Percentiles rank a stretch among this genome's conserved stretches.
phyloP scores from a whole-genome alignment of 2,797 vertebrate genomes.

The Oryzias dopingdopingensis region DNA sequence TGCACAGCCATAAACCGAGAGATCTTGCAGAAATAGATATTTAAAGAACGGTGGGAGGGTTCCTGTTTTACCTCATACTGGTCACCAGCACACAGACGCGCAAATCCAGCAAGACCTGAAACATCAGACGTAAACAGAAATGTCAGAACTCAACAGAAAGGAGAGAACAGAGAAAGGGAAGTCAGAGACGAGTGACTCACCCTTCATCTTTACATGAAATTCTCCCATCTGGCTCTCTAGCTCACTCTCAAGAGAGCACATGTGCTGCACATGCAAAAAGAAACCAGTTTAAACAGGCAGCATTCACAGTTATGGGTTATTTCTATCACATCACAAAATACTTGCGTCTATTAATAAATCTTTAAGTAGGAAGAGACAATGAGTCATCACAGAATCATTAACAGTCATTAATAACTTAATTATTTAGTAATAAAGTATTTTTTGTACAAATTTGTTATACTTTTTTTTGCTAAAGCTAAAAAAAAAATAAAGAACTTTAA shows the following conservation, averaged over 20 bases:
- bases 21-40: neutral
- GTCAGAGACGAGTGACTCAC: slow-evolving; percentile 70
- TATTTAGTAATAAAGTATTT: too few relatives aligned
- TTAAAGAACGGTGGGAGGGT: neutral
- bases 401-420: too few relatives aligned
- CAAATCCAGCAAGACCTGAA: slow-evolving; percentile 94
- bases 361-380: too few relatives aligned
- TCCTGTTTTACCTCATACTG: slow-evolving; percentile 90
- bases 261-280: slow-evolving; percentile 80
- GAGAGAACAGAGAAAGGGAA: slow-evolving; percentile 23
- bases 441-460: too few relatives aligned
- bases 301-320: neutral
- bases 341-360: neutral
- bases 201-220: slow-evolving; percentile 98
- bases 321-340: neutral
- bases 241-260: slow-evolving; percentile 95
- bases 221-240: slow-evolving; percentile 96
- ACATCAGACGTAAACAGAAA: slow-evolving; percentile 17
- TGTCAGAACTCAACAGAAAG: slow-evolving; percentile 34
- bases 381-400: too few relatives aligned
- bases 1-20: slow-evolving; percentile 9
- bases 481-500: too few relatives aligned
- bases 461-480: too few relatives aligned
- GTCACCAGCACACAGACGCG: slow-evolving; percentile 94
- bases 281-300: slow-evolving; percentile 1